A percentile compares a stretch with the other conserved stretches of the same genome.
Conservation (phyloP, 2,888 invertebrate genomes). For the Cryptocephalus moraei region DNA sequence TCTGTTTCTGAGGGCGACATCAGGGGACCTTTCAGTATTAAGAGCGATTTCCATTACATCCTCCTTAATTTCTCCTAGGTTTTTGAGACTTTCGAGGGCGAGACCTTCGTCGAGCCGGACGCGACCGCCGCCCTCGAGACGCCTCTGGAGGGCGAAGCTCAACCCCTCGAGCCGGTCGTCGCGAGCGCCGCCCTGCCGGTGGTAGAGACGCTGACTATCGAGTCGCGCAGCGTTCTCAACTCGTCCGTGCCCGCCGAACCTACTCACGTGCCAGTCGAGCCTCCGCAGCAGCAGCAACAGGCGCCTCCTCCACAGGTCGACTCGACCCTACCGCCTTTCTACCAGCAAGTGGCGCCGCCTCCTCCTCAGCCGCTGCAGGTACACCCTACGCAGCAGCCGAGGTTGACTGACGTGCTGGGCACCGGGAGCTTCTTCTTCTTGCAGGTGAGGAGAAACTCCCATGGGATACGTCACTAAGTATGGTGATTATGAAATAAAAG, state of each 20-base stretch:
- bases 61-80: no score
- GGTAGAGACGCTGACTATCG: slow-evolving; percentile 33
- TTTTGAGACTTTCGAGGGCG: not conserved
- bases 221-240: not conserved
- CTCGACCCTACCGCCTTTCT: slow-evolving; percentile 26
- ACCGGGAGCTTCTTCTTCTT: slow-evolving; percentile 71
- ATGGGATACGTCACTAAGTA: not conserved
- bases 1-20: no score
- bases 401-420: slow-evolving; percentile 67
- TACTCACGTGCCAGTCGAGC: not conserved
- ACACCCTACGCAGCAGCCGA: slow-evolving; percentile 36
- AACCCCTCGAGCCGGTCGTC: not conserved
- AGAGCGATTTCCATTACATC: no score
- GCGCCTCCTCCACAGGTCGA: slow-evolving; percentile 21
- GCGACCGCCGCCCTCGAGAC: not conserved
- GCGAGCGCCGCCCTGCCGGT: slow-evolving; percentile 5
- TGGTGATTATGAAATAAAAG: no score
- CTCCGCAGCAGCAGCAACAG: slow-evolving; percentile 17
- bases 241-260: slow-evolving; percentile 28
- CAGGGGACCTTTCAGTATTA: no score
- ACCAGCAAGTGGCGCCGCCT: slow-evolving; percentile 36
- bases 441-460: slow-evolving; percentile 44
- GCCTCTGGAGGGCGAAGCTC: not conserved
- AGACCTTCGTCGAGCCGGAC: not conserved
- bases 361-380: slow-evolving; percentile 23